phyloP scores from a whole-genome alignment of 2,888 invertebrate species.

The Hydriomena furcata region DNA sequence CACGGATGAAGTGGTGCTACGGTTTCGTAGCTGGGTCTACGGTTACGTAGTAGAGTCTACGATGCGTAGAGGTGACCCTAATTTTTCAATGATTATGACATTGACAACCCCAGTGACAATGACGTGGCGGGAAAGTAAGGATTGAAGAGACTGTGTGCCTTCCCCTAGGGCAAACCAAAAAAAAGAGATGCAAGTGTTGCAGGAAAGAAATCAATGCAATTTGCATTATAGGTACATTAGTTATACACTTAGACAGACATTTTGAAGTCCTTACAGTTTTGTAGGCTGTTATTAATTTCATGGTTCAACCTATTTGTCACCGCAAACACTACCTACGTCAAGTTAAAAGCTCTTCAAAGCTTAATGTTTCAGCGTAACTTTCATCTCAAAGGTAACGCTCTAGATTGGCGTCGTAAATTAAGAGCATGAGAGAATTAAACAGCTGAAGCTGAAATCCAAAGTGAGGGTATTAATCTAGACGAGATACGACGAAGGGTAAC shows the following conservation, averaged over 20 bases:
- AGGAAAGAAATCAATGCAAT: too few species aligned
- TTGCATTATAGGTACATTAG: too few species aligned
- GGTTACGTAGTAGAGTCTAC: not conserved
- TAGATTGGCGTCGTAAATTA: constrained; percentile 59
- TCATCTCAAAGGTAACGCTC: constrained; percentile 46
- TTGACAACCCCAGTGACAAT: too few species aligned
- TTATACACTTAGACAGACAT: too few species aligned
- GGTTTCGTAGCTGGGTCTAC: constrained; percentile 4
- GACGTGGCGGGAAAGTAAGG: too few species aligned
- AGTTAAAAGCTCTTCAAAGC: constrained; percentile 4
- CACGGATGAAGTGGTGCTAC: not conserved
- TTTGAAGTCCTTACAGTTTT: too few species aligned
- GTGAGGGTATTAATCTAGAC: constrained; percentile 49
- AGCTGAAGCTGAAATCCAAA: constrained; percentile 43
- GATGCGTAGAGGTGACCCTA: too few species aligned
- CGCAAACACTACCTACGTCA: constrained; percentile 5
- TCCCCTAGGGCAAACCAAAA: too few species aligned
- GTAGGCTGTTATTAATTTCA: not conserved
- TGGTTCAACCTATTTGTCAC: constrained; percentile 2
- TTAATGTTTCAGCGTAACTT: constrained; percentile 24
- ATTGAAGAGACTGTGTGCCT: too few species aligned
- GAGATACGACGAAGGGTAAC: constrained; percentile 33
- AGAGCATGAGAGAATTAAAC: constrained; percentile 54
- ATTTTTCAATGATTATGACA: too few species aligned
- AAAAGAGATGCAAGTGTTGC: too few species aligned